These are phyloP conservation scores for Drosophila meridiana DNA, from an alignment of 2,888 invertebrate genomes.

Conservation along the genomic window DNA sequence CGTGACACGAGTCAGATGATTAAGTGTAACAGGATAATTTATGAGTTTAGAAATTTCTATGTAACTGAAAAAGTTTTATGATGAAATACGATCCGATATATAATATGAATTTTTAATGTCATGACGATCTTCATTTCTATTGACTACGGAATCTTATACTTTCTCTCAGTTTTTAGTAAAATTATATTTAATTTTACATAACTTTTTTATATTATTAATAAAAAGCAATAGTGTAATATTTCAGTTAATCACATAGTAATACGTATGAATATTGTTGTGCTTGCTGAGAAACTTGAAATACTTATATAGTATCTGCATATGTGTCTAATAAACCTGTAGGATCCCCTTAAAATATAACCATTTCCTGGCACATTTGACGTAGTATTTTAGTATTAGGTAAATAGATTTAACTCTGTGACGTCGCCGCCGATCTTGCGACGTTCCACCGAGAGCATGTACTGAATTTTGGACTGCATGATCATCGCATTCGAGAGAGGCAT, in stretches of 20 bases:
- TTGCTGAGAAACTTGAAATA: not conserved
- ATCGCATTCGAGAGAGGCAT: slow-evolving; percentile 67
- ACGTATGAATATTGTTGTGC: not conserved
- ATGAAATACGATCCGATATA: no score
- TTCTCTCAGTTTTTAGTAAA: no score
- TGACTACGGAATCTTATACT: no score
- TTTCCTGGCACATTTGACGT: not conserved
- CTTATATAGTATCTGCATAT: not conserved
- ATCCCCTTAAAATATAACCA: not conserved
- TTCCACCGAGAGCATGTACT: slow-evolving; percentile 58
- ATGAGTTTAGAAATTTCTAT: no score
- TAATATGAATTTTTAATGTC: no score
- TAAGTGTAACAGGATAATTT: no score
- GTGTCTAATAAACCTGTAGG: not conserved
- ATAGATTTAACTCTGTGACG: slow-evolving; percentile 21
- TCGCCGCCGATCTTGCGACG: slow-evolving; percentile 61
- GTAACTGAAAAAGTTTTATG: no score
- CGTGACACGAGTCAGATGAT: slow-evolving; percentile 24
- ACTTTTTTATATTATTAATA: not conserved
- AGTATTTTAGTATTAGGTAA: not conserved
- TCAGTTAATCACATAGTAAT: not conserved
- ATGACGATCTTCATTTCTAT: no score
- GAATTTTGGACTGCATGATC: slow-evolving; percentile 70
- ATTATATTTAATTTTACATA: no score
- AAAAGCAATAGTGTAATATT: no score